Evolutionary conservation across 2,113 vertebrate species (phyloP), one percentile per base, ranked within the genome.

Genomic region (Ciconia boyciana): DNA sequence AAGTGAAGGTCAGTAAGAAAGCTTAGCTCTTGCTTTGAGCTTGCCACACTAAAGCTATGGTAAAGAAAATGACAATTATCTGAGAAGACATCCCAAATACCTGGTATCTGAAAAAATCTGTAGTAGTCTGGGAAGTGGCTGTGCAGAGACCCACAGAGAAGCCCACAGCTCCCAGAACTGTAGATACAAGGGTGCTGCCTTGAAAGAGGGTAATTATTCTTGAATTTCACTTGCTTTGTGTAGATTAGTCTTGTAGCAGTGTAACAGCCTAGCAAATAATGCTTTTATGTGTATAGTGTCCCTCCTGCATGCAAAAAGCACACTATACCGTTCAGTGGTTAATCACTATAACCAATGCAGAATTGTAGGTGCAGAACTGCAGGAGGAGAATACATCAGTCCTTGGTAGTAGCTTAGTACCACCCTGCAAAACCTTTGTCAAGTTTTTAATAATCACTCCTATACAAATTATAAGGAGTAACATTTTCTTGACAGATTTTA

Each of bases 311-410:
- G 39, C 26, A 71, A 52, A 80, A 46, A 4, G 0, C 10, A 39
- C 10, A 1, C 29, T 48, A 2, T 18, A 36, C 0, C 0, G 2
- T 74, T 66, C 29, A 44, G 39, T 60, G 26, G 14, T 25, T 83
- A 74, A 57, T 72, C 28, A 29, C 5, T 57, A 13, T 39, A 79
- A 41, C 11, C 57, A 54, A 8, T 17, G 18, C 25, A 65, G 44
- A 83, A 46, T 11, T 61, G 64, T 9, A 46, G 11, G 29, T 41
- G 29, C 32, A 78, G n/a, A 89, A 61, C 19, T 43, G 10, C 21
- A 89, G 46, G 16, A 87, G 46, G 5, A 48, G 29, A 36, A 32
- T 52, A 16, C 8, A 34, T 71, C 55, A 49, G 19, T 24, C 43
- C 19, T 85, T 94, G 36, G 14, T 20, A 46, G 19, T 9, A 61